These are phyloP conservation scores for Helicoverpa armigera DNA, from an alignment of 1,140 invertebrate genomes.

Conservation along the genomic window DNA sequence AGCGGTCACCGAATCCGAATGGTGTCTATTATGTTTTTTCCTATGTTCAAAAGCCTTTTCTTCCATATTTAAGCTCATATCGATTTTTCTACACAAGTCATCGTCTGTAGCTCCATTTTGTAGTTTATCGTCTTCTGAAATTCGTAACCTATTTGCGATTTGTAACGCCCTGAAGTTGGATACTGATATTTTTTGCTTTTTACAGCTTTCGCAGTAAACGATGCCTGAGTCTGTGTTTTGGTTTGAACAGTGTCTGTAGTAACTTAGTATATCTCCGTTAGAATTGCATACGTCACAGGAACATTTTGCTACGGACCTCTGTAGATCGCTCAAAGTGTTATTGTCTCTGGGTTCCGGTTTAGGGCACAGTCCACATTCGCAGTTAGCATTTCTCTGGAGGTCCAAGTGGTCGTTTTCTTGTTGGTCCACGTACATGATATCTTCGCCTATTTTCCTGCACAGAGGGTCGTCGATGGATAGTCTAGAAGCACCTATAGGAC, in stretches of 20 bases:
- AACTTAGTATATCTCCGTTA: constrained; percentile 78
- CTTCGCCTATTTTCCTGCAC: constrained; percentile 75
- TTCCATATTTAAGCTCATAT: constrained; percentile 82
- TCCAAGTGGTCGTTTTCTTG: constrained; percentile 72
- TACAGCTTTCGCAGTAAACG: constrained; percentile 81
- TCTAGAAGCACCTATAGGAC: constrained; percentile 72
- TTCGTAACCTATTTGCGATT: constrained; percentile 81
- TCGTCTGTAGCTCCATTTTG: constrained; percentile 79
- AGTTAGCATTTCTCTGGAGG: constrained; percentile 73
- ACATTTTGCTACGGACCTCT: constrained; percentile 81
- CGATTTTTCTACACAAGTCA: constrained; percentile 82
- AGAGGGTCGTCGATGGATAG: constrained; percentile 78
- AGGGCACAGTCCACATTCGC: constrained; percentile 81
- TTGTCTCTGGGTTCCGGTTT: constrained; percentile 72
- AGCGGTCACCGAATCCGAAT: constrained; percentile 74
- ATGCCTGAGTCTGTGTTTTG: constrained; percentile 80
- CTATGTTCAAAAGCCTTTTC: constrained; percentile 75
- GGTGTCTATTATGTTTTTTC: constrained; percentile 81
- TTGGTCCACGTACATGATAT: constrained; percentile 82
- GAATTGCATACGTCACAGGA: constrained; percentile 81
- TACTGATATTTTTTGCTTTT: constrained; percentile 85
- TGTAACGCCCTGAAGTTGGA: constrained; percentile 84
- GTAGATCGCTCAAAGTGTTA: constrained; percentile 81
- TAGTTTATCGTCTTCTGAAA: constrained; percentile 74
- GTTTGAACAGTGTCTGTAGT: constrained; percentile 79